Evolutionary conservation across 2,113 vertebrate species (phyloP).

Genomic region (Thinocorus orbignyianus): DNA sequence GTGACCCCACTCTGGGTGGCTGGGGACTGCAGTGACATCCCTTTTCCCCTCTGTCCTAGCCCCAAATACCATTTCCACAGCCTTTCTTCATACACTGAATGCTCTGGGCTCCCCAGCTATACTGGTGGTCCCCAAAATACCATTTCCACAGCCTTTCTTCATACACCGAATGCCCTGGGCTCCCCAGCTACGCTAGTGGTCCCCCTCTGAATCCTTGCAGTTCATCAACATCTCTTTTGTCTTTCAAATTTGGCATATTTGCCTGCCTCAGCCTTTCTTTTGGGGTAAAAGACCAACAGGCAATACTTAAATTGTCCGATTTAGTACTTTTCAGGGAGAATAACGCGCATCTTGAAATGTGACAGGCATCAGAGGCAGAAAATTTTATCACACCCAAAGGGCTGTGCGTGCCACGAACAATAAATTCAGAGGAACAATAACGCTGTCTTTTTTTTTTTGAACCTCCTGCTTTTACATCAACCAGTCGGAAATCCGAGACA

Average conservation of each 20-base stretch:
- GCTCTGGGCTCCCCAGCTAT: rapidly evolving
- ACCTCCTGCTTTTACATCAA: conserved; percentile 4
- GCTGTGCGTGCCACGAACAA: not conserved
- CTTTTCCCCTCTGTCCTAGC: not conserved
- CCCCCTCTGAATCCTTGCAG: not conserved
- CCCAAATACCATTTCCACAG: not conserved
- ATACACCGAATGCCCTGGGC: rapidly evolving
- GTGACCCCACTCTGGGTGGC: not conserved
- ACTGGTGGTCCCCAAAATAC: not conserved
- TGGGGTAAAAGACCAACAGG: not conserved
- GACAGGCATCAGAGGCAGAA: not conserved
- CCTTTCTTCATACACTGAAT: not conserved
- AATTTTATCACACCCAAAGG: not conserved
- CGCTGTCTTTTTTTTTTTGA: not conserved
- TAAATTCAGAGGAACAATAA: conserved; percentile 25
- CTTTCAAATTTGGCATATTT: not conserved
- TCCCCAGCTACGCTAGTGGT: not conserved
- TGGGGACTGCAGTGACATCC: not conserved
- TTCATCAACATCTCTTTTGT: not conserved
- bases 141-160: not conserved
- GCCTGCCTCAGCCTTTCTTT: not conserved
- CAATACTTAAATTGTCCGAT: not conserved
- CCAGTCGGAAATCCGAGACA: not conserved
- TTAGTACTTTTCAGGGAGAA: conserved; percentile 5
- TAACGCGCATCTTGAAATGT: not conserved